Conservation (phyloP, 2,888 invertebrate genomes). For the Apotomis turbidana region DNA sequence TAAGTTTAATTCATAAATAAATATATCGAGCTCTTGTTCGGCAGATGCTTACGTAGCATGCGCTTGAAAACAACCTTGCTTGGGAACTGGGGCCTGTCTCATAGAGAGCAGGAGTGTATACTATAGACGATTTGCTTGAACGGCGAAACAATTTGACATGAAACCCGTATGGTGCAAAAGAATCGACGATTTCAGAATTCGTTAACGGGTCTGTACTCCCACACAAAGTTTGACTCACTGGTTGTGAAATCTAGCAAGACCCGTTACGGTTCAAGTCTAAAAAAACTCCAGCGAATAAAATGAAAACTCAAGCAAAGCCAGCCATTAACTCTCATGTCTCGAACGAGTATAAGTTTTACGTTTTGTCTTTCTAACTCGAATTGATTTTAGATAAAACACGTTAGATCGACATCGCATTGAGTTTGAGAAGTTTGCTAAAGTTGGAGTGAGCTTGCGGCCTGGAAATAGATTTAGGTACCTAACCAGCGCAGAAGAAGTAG, state of each 20-base stretch:
- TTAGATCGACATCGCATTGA: slow-evolving; percentile 66
- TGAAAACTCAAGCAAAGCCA: slow-evolving; percentile 44
- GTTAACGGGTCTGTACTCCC: too few species aligned
- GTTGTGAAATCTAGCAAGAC: background rate
- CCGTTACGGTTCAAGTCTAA: background rate
- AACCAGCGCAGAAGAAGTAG: slow-evolving; percentile 71
- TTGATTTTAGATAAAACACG: slow-evolving; percentile 61
- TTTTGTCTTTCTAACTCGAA: slow-evolving; percentile 67
- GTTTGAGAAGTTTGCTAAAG: slow-evolving; percentile 66
- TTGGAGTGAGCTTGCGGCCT: slow-evolving; percentile 67
- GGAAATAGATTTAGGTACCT: slow-evolving; percentile 65
- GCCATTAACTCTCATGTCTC: slow-evolving; percentile 57
- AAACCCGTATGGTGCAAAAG: too few species aligned
- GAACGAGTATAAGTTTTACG: slow-evolving; percentile 57
- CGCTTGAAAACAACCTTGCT: too few species aligned
- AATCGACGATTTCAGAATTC: too few species aligned
- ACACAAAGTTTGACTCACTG: too few species aligned
- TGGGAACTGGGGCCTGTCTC: too few species aligned
- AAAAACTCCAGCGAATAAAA: slow-evolving; percentile 20
- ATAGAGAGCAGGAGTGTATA: too few species aligned
- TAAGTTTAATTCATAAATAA: too few species aligned
- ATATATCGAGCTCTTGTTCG: too few species aligned
- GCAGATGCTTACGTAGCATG: too few species aligned
- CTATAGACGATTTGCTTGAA: too few species aligned
- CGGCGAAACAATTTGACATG: too few species aligned